Evolutionary conservation across 1,140 invertebrate genomes (phyloP).

Genomic region (Trachelipus rathkii): DNA sequence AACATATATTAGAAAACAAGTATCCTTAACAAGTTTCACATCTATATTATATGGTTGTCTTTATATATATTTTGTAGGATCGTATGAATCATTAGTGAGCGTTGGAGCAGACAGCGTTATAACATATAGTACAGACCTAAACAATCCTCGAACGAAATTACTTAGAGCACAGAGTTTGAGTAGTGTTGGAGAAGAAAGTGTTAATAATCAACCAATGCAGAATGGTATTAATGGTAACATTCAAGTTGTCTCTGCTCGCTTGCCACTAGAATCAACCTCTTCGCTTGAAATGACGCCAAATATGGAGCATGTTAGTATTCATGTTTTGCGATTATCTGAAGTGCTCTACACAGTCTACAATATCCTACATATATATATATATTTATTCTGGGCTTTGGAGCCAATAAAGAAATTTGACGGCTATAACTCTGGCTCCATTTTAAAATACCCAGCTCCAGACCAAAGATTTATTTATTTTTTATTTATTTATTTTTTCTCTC

Average conservation of each 20-base stretch:
- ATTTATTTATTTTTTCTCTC: too few relatives aligned
- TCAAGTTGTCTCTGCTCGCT: slow-evolving; percentile 39
- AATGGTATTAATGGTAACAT: slow-evolving; percentile 40
- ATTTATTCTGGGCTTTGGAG: too few relatives aligned
- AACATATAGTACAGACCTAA: neutral
- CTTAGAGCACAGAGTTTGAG: neutral
- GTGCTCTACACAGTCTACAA: neutral
- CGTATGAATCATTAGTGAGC: neutral
- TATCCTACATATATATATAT: too few relatives aligned
- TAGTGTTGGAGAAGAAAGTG: neutral
- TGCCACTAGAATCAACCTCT: slow-evolving; percentile 38
- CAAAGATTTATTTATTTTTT: too few relatives aligned
- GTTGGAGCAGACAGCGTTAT: neutral
- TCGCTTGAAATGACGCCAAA: slow-evolving; percentile 43
- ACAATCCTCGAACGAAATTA: neutral
- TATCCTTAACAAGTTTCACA: too few relatives aligned
- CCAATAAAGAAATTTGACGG: too few relatives aligned
- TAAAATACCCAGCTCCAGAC: too few relatives aligned
- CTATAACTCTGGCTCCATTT: too few relatives aligned
- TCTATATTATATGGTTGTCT: too few relatives aligned
- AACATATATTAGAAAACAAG: too few relatives aligned
- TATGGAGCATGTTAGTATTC: slow-evolving; percentile 41
- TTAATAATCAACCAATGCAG: neutral
- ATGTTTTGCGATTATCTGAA: neutral
- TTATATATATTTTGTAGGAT: neutral